phyloP scores from a whole-genome alignment of 2,113 vertebrate species.

The Eptatretus burgeri region DNA sequence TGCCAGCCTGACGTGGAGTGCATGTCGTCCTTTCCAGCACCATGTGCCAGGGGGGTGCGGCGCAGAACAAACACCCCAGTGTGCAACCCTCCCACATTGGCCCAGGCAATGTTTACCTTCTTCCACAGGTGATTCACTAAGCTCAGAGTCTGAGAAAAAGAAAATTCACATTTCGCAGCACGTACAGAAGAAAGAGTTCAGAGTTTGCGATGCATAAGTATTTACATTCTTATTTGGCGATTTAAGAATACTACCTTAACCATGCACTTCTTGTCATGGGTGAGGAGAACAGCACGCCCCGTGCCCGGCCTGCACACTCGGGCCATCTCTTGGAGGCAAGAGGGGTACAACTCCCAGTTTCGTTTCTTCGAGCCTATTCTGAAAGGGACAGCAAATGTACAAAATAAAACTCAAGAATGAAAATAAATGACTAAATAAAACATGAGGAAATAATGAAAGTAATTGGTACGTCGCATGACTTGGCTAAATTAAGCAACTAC shows the following conservation, averaged over 20 bases:
- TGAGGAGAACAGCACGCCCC: constrained; percentile 54
- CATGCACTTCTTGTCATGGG: constrained; percentile 90
- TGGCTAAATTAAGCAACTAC: too few species aligned
- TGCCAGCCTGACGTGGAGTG: too few species aligned
- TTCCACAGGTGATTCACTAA: constrained; percentile 53
- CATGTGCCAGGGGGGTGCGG: constrained; percentile 24
- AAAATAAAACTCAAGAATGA: too few species aligned
- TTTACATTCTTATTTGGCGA: background rate
- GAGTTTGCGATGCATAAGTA: background rate
- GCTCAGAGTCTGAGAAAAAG: constrained; percentile 31
- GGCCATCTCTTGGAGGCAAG: constrained; percentile 62
- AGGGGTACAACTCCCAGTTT: constrained; percentile 87
- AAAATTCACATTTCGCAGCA: background rate
- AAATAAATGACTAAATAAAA: too few species aligned
- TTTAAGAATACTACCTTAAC: constrained; percentile 27
- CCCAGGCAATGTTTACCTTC: constrained; percentile 57
- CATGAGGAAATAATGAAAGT: too few species aligned
- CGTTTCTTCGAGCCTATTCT: constrained; percentile 82
- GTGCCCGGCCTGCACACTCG: constrained; percentile 48
- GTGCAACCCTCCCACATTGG: constrained; percentile 73
- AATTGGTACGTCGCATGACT: too few species aligned
- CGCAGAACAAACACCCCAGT: constrained; percentile 66
- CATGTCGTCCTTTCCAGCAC: constrained; percentile 1
- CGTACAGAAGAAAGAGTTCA: constrained; percentile 9
- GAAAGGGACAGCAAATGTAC: too few species aligned